phyloP scores from a whole-genome alignment of 2,113 vertebrate species.

The Thinocorus orbignyianus region DNA sequence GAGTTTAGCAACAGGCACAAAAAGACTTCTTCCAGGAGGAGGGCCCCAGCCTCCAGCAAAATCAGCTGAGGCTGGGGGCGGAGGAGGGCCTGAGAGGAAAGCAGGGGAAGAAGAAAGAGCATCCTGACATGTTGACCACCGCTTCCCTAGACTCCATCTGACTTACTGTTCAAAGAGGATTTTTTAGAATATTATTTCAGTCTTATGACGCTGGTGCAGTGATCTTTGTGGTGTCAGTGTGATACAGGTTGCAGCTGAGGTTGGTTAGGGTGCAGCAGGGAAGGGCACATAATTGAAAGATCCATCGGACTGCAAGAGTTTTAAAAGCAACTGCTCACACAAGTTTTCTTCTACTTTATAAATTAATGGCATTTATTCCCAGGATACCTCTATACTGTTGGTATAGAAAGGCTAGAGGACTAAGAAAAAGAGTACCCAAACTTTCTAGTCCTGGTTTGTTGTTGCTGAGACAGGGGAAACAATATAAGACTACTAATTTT shows the following conservation, averaged over 20 bases:
- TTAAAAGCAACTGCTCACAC: neutral
- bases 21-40: neutral
- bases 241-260: neutral
- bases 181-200: neutral
- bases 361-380: neutral
- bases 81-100: neutral
- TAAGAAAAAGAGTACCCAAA: neutral
- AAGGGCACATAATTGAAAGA: neutral
- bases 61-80: neutral
- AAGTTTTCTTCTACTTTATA: neutral
- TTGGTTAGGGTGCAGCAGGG: neutral
- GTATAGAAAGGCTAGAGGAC: neutral
- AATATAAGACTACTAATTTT: neutral
- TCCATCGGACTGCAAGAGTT: neutral
- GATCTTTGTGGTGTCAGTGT: neutral
- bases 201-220: neutral
- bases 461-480: neutral
- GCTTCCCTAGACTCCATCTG: neutral
- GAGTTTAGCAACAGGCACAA: neutral
- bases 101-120: neutral
- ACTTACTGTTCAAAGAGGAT: neutral
- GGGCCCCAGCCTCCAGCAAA: neutral
- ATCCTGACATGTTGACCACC: neutral
- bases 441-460: neutral
- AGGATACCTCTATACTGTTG: neutral